Base-by-base conservation (phyloP, 2,888 invertebrate species). In the Andrena fulva region DNA sequence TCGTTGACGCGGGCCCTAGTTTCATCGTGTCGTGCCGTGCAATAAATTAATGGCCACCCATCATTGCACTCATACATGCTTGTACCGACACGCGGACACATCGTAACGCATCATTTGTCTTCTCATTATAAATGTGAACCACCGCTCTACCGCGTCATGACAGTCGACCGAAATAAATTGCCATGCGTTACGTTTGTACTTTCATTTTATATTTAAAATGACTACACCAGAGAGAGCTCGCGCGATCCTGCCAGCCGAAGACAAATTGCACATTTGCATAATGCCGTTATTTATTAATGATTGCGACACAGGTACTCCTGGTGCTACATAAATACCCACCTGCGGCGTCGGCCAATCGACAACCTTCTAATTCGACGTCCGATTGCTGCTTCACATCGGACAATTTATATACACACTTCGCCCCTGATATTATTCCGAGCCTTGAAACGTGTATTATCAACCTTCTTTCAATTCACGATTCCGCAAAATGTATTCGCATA, bases 211-310 rank as follows among this genome's bases (percentile, higher is more conserved):
- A 92, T 92, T 92, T 91, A 89, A 92, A 92, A 91, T 88, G 88
- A 90, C 86, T 86, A 68, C 84, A 74, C 54, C 64, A 62, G 56
- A 52, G 75, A 62, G 69, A 79, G 82, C 77, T 63, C 85, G 83
- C 77, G 84, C 80, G 80, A 63, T 77, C 80, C 76, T 80, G 80
- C 77, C 84, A 80, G 80, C 78, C 80, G 80, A 87, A 90, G 92
- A 92, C 92, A 92, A 92, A 92, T 92, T 92, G 90, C 88, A 87
- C 89, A 91, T 92, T 92, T 92, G 89, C 91, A 92, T 92, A 92
- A 92, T 92, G 91, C 89, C 84, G 91, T 92, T 92, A 92, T 91
- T 92, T 91, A 92, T 92, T 91, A 91, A 91, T 89, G 91, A 90
- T 87, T 76, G 80, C 83, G 85, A 83, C 85, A 85, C 85, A 73